These are phyloP conservation scores for Erinaceus europaeus DNA, from an alignment of 2,113 vertebrate species.

Conservation along the genomic window DNA sequence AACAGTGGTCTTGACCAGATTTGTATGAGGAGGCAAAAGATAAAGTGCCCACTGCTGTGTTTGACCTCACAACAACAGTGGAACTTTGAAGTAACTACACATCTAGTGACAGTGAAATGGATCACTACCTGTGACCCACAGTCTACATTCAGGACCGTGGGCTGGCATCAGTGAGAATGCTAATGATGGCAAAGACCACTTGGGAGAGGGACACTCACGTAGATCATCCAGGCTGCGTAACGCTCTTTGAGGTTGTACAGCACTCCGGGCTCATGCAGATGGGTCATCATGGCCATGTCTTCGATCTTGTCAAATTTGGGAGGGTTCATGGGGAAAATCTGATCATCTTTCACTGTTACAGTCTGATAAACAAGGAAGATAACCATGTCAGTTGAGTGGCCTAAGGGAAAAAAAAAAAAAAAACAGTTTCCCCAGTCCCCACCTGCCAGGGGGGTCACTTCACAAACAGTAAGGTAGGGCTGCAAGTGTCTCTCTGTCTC, in stretches of 20 bases:
- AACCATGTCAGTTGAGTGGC: neutral
- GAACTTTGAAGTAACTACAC: neutral
- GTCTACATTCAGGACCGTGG: neutral
- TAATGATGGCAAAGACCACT: neutral
- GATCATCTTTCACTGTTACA: conserved; percentile 83
- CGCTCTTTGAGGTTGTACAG: conserved; percentile 91
- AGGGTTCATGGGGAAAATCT: conserved; percentile 83
- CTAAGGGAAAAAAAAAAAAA: neutral
- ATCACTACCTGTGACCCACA: neutral
- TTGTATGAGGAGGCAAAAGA: neutral
- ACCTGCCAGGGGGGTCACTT: too few species aligned
- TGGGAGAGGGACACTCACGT: conserved; percentile 78
- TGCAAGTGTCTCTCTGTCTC: too few species aligned
- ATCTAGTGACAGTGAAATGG: neutral
- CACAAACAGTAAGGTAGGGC: too few species aligned
- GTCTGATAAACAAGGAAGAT: conserved; percentile 74
- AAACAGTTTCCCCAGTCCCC: too few species aligned
- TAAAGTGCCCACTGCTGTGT: neutral
- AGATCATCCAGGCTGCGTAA: conserved; percentile 90
- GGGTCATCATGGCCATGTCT: conserved; percentile 94
- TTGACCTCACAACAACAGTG: neutral
- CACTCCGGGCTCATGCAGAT: conserved; percentile 88
- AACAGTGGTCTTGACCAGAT: neutral
- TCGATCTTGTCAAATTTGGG: conserved; percentile 88
- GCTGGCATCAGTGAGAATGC: neutral